Evolutionary conservation across 2,113 vertebrate genomes (phyloP).

Genomic region (Pomatorhinus ruficollis): DNA sequence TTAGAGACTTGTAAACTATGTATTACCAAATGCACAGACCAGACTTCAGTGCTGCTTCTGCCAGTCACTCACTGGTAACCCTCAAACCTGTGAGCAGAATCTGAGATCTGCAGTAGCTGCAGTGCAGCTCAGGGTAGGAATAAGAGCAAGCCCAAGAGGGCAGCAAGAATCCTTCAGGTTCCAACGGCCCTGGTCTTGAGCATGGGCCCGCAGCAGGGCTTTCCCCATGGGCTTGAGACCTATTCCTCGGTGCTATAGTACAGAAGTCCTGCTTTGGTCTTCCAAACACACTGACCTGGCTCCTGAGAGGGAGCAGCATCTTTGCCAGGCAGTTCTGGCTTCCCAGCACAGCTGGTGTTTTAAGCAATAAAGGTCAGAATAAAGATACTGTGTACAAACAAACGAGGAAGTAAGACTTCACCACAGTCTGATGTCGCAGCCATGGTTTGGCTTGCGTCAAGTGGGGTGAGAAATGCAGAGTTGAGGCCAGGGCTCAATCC

Average conservation of each 20-base stretch:
- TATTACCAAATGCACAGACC: neutral
- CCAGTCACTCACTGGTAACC: neutral
- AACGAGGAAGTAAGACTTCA: neutral
- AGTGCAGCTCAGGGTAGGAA: neutral
- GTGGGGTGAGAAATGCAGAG: neutral
- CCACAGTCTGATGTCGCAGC: neutral
- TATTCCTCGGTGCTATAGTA: slow-evolving; percentile 44
- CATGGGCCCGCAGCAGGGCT: neutral
- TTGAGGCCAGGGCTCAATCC: neutral
- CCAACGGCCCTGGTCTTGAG: neutral
- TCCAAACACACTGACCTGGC: slow-evolving; percentile 29
- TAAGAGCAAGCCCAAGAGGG: neutral
- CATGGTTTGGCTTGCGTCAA: neutral
- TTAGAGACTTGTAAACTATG: neutral
- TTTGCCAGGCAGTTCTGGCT: slow-evolving; percentile 28
- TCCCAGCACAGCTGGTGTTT: slow-evolving; percentile 27
- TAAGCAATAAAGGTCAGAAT: slow-evolving; percentile 68
- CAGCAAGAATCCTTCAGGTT: neutral
- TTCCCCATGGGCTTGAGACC: neutral
- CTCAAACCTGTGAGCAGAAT: neutral
- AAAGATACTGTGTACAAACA: neutral
- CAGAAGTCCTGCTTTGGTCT: slow-evolving; percentile 41
- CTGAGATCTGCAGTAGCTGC: neutral
- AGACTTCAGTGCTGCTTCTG: neutral
- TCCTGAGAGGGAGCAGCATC: neutral